Percentiles rank a stretch among this genome's conserved stretches.
These are phyloP conservation scores for Notarius quadriscutis DNA, from an alignment of 2,113 vertebrate species.

Conservation along the genomic window DNA sequence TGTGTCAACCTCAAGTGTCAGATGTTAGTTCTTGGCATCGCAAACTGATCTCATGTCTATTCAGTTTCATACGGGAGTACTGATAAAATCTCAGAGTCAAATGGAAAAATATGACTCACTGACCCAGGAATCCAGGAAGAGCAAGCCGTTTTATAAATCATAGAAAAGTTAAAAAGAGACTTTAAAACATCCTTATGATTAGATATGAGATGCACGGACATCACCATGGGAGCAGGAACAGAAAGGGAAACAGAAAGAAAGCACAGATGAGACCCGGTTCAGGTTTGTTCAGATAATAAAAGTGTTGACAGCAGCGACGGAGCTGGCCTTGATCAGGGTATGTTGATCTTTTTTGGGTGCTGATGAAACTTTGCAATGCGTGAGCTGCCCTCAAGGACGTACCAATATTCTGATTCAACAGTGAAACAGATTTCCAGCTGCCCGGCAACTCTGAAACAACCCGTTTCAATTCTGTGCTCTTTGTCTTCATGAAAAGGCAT, in stretches of 20 bases:
- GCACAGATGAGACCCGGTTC: background rate
- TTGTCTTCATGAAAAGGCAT: background rate
- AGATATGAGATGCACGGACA: background rate
- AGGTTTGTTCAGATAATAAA: background rate
- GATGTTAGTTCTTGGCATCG: background rate
- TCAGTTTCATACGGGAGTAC: background rate
- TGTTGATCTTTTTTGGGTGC: background rate
- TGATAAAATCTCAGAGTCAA: background rate
- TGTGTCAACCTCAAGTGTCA: background rate
- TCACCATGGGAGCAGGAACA: too few relatives aligned
- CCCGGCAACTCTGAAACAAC: background rate
- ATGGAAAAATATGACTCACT: background rate
- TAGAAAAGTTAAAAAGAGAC: too few relatives aligned
- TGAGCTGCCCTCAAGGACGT: constrained; percentile 7
- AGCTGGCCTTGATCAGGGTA: background rate
- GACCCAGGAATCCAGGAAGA: background rate
- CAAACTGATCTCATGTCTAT: background rate
- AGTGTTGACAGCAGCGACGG: constrained; percentile 7
- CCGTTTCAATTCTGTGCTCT: background rate
- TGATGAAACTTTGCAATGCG: background rate
- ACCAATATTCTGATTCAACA: constrained; percentile 2
- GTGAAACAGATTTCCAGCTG: constrained; percentile 13
- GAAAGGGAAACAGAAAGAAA: background rate
- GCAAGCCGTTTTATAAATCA: background rate
- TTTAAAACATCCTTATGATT: background rate